Percentiles rank a stretch among this genome's conserved stretches.
Evolutionary conservation across 2,888 invertebrate genomes (phyloP).

Genomic region (Orchesella flavescens): DNA sequence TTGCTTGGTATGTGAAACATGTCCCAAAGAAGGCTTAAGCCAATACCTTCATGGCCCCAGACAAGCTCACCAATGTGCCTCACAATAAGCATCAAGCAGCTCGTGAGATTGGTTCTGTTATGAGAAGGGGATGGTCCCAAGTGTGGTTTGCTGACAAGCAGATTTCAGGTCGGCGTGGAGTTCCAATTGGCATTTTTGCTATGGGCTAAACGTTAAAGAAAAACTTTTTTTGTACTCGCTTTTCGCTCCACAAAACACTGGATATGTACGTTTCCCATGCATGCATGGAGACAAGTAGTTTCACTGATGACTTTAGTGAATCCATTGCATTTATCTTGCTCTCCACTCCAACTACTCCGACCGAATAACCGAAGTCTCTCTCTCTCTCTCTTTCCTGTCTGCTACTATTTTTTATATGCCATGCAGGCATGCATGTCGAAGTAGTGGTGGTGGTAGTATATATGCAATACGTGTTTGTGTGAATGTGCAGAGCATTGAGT

Average conservation of each 20-base stretch:
- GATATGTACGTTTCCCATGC: constrained; percentile 59
- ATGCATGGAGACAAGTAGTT: constrained; percentile 61
- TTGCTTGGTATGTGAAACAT: too few relatives aligned
- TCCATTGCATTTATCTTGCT: constrained; percentile 63
- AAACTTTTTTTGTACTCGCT: constrained; percentile 43
- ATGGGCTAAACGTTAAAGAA: not conserved
- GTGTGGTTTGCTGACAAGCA: constrained; percentile 18
- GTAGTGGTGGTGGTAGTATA: constrained; percentile 38
- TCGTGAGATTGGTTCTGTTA: constrained; percentile 26
- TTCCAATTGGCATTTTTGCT: constrained; percentile 33
- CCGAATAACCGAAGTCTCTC: constrained; percentile 58
- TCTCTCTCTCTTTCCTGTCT: constrained; percentile 21
- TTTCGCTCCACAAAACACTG: constrained; percentile 62
- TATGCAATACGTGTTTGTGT: constrained; percentile 46
- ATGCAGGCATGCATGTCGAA: constrained; percentile 56
- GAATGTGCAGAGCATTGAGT: constrained; percentile 37
- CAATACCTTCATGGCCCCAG: not conserved
- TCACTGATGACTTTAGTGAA: constrained; percentile 63
- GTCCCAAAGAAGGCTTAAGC: not conserved
- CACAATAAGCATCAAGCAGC: not conserved
- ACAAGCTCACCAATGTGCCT: constrained; percentile 35
- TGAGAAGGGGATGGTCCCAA: not conserved
- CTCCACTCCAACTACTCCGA: constrained; percentile 62
- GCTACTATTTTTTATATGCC: constrained; percentile 48
- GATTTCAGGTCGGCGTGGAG: constrained; percentile 63